A percentile compares a stretch with the other conserved stretches of the same genome.
phyloP scores from a whole-genome alignment of 1,140 invertebrate genomes.

The Hesperophylax magnus region DNA sequence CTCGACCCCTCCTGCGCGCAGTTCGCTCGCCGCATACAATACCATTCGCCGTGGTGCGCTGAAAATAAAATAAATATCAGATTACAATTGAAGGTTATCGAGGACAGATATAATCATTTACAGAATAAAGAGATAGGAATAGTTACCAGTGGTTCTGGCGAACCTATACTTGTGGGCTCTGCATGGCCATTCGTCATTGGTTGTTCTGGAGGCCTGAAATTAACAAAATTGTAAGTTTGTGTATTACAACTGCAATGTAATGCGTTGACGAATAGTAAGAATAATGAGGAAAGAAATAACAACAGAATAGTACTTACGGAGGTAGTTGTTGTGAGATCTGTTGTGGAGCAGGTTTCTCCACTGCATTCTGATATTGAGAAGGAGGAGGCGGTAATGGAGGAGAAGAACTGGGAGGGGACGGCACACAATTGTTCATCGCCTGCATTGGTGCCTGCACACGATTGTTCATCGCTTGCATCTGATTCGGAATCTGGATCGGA shows the following conservation, averaged over 20 bases:
- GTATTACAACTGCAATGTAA: background rate
- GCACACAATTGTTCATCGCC: constrained; percentile 4
- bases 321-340: constrained; percentile 21
- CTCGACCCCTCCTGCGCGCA: constrained; percentile 84
- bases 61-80: background rate
- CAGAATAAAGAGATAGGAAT: background rate
- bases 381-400: constrained; percentile 44
- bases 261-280: too few relatives aligned
- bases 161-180: constrained; percentile 47
- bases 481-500: too few relatives aligned
- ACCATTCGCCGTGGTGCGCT: constrained; percentile 59
- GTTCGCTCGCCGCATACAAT: constrained; percentile 71
- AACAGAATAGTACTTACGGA: constrained; percentile 16
- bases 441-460: background rate
- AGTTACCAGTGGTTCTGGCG: constrained; percentile 53
- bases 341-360: constrained; percentile 25
- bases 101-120: too few relatives aligned
- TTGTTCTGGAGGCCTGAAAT: constrained; percentile 45
- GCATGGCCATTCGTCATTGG: constrained; percentile 55
- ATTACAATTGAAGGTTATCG: too few relatives aligned
- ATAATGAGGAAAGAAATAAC: background rate
- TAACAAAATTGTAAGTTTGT: background rate
- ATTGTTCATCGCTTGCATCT: background rate
- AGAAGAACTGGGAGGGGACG: constrained; percentile 29
- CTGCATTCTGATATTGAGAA: constrained; percentile 37